Base-by-base conservation (phyloP, 2,888 invertebrate species). In the Amiota minor region DNA sequence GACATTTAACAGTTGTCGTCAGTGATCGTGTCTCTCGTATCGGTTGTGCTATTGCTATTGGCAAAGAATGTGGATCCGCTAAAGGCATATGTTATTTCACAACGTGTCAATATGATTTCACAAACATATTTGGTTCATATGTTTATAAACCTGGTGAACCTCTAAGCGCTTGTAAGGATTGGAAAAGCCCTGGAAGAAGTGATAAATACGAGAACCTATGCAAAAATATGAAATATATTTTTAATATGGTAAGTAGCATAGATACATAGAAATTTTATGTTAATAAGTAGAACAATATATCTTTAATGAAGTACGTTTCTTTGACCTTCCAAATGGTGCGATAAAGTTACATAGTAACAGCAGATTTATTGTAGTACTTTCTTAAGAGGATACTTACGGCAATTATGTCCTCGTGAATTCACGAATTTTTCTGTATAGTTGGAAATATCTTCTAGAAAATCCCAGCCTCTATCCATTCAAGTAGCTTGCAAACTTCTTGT, bases 1-100 rank as follows among this genome's bases (percentile, higher is more conserved):
- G 53, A 14, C 53, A 53, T 53, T 53, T 53, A n/a, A 53, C 53
- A n/a, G 53, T 53, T 16, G 53, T 53, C n/a, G 53, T 53, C n/a
- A 53, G 53, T 16, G 53, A 53, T 14, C 1, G 53, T 1, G 53
- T 53, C 9, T 53, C 53, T 9, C 53, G 53, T 14, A n/a, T 53
- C 9, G 53, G 53, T 9, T 53, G 53, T 10, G 53, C 14, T 16
- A 3, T 53, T 16, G 53, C 53, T 53, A 16, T 16, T 16, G n/a
- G n/a, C 16, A 16, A 8, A 9, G n/a, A 53, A 1, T 53, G 53
- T 1, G 11, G 1, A 23, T 23, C 23, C 23, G 3, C n/a, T n/a
- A n/a, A 53, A n/a, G 8, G 10, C 12, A 11, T 53, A 14, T n/a
- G 53, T 53, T 53, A 16, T 16, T 53, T 53, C 16, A 53, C 16